These are phyloP conservation scores for Parazoanthus swiftii DNA, from an alignment of 92 coral and sea anemone species.

Conservation along the genomic window DNA sequence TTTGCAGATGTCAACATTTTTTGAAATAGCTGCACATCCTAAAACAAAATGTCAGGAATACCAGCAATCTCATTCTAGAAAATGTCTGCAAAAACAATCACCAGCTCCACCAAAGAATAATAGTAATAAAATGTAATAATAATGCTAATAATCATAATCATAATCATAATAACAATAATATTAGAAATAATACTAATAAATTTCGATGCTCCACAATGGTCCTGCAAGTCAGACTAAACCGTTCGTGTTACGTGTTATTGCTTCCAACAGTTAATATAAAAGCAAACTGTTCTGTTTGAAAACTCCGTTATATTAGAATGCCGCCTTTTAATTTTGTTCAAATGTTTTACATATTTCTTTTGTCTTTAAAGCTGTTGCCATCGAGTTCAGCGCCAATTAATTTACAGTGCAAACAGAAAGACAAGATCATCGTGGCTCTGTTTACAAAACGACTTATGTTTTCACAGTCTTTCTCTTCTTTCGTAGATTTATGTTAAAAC, in stretches of 20 bases:
- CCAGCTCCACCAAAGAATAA: too few species aligned
- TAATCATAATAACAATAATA: too few species aligned
- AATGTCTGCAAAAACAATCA: too few species aligned
- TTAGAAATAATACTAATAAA: too few species aligned
- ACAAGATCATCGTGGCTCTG: slow-evolving; percentile 18
- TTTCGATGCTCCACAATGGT: too few species aligned
- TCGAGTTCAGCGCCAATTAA: slow-evolving; percentile 34
- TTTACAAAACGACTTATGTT: slow-evolving; percentile 10
- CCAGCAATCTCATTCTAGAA: too few species aligned
- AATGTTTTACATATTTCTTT: slow-evolving; percentile 10
- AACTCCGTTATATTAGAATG: neutral
- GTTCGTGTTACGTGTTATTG: neutral
- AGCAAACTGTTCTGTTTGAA: neutral
- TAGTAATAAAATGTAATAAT: too few species aligned
- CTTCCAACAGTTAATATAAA: neutral
- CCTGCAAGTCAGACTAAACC: neutral
- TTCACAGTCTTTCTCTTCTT: neutral
- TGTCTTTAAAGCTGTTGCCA: slow-evolving; percentile 18
- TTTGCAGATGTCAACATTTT: too few species aligned
- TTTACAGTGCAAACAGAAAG: slow-evolving; percentile 25
- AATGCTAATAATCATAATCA: too few species aligned
- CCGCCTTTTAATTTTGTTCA: neutral
- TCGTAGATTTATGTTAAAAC: neutral
- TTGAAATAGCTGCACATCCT: too few species aligned
- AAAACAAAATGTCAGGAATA: too few species aligned